A percentile compares a stretch with the other conserved stretches of the same genome.
phyloP scores from a whole-genome alignment of 2,113 vertebrate genomes.

The Scopus umbretta region DNA sequence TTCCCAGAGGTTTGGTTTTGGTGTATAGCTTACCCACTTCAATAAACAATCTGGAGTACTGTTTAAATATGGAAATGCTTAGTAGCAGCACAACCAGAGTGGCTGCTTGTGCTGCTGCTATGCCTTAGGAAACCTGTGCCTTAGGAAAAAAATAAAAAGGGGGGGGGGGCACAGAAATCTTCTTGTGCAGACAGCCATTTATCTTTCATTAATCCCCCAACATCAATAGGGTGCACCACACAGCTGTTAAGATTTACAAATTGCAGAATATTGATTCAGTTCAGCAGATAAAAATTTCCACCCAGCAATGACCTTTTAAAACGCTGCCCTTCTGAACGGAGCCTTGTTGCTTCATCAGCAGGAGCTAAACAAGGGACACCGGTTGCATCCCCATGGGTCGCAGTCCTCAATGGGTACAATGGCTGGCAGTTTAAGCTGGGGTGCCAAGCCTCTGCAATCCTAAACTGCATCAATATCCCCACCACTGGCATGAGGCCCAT shows the following conservation, averaged over 20 bases:
- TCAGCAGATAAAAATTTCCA: background rate
- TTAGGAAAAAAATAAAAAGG: background rate
- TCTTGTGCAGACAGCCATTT: background rate
- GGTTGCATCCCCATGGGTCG: background rate
- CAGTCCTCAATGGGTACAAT: no score
- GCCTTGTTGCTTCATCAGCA: background rate
- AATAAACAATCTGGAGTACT: slow-evolving; percentile 19
- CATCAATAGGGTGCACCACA: background rate
- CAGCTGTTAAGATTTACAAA: background rate
- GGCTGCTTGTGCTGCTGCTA: background rate
- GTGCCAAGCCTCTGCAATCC: background rate
- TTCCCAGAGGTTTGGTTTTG: slow-evolving; percentile 23
- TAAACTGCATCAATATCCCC: background rate
- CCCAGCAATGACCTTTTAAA: background rate
- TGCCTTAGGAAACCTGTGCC: background rate
- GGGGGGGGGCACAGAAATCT: accelerated
- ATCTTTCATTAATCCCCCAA: background rate
- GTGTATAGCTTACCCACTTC: background rate
- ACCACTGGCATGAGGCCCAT: background rate
- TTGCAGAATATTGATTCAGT: background rate
- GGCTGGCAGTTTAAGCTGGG: background rate
- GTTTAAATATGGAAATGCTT: slow-evolving; percentile 25
- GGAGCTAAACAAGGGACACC: background rate
- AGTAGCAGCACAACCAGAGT: background rate
- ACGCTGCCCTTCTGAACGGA: background rate